Conservation (phyloP, 2,888 invertebrate genomes). For the Lasioglossum malachurum region DNA sequence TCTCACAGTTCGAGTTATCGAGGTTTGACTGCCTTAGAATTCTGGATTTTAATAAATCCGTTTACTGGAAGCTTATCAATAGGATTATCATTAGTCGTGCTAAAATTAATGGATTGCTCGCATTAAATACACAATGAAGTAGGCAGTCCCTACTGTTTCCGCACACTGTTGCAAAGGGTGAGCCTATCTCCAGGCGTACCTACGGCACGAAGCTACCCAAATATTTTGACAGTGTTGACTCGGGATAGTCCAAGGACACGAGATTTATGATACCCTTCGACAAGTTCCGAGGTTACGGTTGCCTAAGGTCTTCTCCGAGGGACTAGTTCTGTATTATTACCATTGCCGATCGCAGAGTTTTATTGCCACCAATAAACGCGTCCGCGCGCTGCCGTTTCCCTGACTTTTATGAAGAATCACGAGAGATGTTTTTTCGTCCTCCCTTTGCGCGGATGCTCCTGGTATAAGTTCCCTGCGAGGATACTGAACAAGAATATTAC, state of each 20-base stretch:
- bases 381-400: conserved; percentile 37
- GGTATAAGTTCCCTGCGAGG: not conserved
- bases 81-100: not conserved
- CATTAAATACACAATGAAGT: not conserved
- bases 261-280: conserved; percentile 51
- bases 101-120: not conserved
- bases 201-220: conserved; percentile 23
- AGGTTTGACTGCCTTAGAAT: too few relatives aligned
- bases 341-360: conserved; percentile 66
- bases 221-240: conserved; percentile 59
- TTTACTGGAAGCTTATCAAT: too few relatives aligned
- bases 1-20: too few relatives aligned
- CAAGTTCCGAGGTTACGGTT: conserved; percentile 13
- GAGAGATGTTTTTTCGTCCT: conserved; percentile 31
- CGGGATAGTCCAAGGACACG: not conserved
- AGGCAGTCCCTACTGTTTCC: not conserved
- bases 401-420: conserved; percentile 57
- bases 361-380: conserved; percentile 73
- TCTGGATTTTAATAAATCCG: too few relatives aligned
- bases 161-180: not conserved
- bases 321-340: conserved; percentile 56
- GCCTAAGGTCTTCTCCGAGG: conserved; percentile 18
- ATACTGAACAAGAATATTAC: not conserved
- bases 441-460: conserved; percentile 3
- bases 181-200: not conserved